Base-by-base conservation (phyloP, 2,888 invertebrate species). In the Carpatolechia fugitivella region DNA sequence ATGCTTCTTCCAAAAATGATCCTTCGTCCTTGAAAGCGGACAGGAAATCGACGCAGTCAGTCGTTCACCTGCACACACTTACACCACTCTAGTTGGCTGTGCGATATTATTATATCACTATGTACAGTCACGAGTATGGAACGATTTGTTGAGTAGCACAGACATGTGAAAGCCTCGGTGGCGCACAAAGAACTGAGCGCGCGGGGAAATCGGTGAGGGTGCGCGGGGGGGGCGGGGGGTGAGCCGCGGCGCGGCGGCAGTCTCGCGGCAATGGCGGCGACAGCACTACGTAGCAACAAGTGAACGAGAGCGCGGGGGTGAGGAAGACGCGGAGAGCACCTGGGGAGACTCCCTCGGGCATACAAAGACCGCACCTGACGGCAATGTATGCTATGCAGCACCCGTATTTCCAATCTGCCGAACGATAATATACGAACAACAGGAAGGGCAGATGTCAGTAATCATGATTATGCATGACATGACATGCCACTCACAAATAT, bases 121-220 rank as follows among this genome's bases (percentile, higher is more conserved):
- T 64, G 61, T 70, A 70, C 71, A 73, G 73, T 72, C 78, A 82
- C 85, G 79, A 76, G 66, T 77, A 67, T 72, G 72, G 71, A 78
- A 72, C 71, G 61, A 62, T 70, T 74, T 69, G 74, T 70, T 65
- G 61, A 68, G 66, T 67, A 61, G 70, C 71, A 78, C 78, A 69
- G 60, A 85, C 89, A 84, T 86, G 76, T 77, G 68, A 77, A 71
- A 80, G 72, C 76, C 74, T 77, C 82, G 72, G 74, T 76, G 76
- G 84, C 85, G 82, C 86, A 89, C 89, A 90, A 87, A 90, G 88
- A 86, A 90, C 90, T 90, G 85, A 86, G 78, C 78, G 82, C 82
- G 85, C 36, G 36, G 80, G 72, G 72, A 72, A 71, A 74, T 66
- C 66, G 68, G 66, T 67, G 73, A 73, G 69, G 72, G 72, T 72